Base-by-base conservation (phyloP, 2,888 invertebrate genomes). In the Dyspetes luteomarginatus region DNA sequence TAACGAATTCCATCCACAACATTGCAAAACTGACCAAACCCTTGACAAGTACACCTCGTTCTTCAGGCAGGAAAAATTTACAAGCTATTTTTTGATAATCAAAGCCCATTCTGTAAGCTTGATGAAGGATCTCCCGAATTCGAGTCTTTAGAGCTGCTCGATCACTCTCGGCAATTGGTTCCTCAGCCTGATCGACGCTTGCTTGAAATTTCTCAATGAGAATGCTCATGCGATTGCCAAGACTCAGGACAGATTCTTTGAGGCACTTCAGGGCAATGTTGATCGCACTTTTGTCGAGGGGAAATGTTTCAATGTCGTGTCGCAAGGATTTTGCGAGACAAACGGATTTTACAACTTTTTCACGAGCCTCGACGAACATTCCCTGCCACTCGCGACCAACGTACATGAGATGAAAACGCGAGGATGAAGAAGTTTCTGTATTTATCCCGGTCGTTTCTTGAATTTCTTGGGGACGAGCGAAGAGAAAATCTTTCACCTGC, bases 1-100 rank as follows among this genome's bases (percentile, higher is more conserved):
- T 94, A 0, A 97, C 97, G 91, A 98, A 98, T 75, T 94, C 93
- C 97, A 98, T 98, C 98, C 98, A 98, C 89, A 96, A 94, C 85
- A 94, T 94, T 7, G 96, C 96, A 90, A 97, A 96, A 43, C 93
- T 92, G 3, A 96, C 94, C 86, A 96, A 93, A 76, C 94, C 94
- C 36, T 93, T 88, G 0, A 95, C 94, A 30, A 96, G 90, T 82
- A 93, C 90, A 9, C 88, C 86, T 87, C 94, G 89, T 86, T 91
- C 92, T 83, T 86, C 89, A 26, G 78, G 88, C 87, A 24, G 92
- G 43, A 95, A 94, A 77, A 96, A 93, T 17, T 95, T 94, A 68
- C 95, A 94, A 78, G 96, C 93, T 91, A 97, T 96, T 87, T 95
- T 95, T 92, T 96, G 95, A 86, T 95, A 94, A 94, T 98, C 98